These are phyloP conservation scores for Andrena cerasifolii DNA, from an alignment of 1,140 invertebrate genomes.

Conservation along the genomic window DNA sequence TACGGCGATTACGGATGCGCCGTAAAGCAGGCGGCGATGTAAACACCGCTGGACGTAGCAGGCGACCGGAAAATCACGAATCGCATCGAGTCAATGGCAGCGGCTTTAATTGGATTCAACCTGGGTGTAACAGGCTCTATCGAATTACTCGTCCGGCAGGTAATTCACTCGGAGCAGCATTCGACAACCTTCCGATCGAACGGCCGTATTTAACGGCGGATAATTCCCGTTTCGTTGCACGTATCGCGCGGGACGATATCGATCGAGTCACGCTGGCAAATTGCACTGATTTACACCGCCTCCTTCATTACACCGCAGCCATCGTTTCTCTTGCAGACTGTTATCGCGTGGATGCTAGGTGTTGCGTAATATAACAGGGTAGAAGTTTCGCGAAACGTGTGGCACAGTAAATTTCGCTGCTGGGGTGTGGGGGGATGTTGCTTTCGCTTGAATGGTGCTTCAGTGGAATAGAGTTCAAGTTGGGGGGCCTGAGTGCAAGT, in stretches of 20 bases:
- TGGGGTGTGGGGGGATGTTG: no score
- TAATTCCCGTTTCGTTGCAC: slow-evolving; percentile 18
- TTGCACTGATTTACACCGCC: slow-evolving; percentile 3
- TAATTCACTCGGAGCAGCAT: slow-evolving; percentile 14
- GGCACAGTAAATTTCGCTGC: no score
- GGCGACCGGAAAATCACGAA: slow-evolving; percentile 2
- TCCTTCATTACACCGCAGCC: no score
- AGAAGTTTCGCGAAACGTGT: no score
- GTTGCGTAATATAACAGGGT: no score
- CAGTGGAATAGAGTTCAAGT: no score
- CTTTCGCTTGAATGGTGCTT: no score
- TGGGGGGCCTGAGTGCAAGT: no score
- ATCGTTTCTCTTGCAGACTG: no score
- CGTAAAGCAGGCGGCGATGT: slow-evolving; percentile 10
- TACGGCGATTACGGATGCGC: slow-evolving; percentile 22
- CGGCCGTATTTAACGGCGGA: slow-evolving; percentile 14
- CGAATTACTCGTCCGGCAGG: slow-evolving; percentile 25
- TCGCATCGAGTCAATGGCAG: not conserved
- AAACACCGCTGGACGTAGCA: not conserved
- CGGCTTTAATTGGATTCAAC: slow-evolving; percentile 33
- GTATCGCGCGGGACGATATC: slow-evolving; percentile 4
- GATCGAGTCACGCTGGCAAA: slow-evolving; percentile 19
- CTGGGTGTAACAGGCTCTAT: slow-evolving; percentile 23
- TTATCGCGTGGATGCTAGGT: no score
- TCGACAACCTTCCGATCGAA: slow-evolving; percentile 6